These are phyloP conservation scores for Poeciliopsis presidionis DNA, from an alignment of 2,797 vertebrate genomes.

Conservation along the genomic window DNA sequence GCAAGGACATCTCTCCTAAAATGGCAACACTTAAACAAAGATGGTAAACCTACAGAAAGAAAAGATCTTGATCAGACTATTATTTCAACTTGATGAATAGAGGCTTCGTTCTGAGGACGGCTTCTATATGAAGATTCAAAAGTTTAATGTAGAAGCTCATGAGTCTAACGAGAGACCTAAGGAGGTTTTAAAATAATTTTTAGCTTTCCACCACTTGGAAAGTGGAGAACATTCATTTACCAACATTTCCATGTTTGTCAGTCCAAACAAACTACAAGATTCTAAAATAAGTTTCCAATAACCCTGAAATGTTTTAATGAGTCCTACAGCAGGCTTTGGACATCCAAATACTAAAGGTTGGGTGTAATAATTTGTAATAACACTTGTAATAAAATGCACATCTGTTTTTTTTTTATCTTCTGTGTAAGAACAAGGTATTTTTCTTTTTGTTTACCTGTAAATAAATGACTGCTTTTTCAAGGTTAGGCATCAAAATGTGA, in stretches of 20 bases:
- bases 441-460: neutral
- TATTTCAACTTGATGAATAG: neutral
- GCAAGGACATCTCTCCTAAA: neutral
- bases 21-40: neutral
- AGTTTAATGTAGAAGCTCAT: neutral
- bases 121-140: too few species aligned
- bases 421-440: neutral
- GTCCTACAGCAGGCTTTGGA: neutral
- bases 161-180: neutral
- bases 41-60: neutral
- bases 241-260: neutral
- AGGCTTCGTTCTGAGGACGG: too few species aligned
- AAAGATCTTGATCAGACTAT: neutral
- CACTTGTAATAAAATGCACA: neutral
- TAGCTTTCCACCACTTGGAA: neutral
- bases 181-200: neutral
- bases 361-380: neutral
- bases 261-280: neutral
- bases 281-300: neutral
- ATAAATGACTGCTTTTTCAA: neutral
- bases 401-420: neutral
- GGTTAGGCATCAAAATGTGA: neutral
- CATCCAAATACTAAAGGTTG: neutral
- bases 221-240: neutral
- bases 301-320: neutral